Percentiles rank a stretch among this genome's conserved stretches.
These are phyloP conservation scores for Heliconius cydno DNA, from an alignment of 2,888 invertebrate genomes.

Conservation along the genomic window DNA sequence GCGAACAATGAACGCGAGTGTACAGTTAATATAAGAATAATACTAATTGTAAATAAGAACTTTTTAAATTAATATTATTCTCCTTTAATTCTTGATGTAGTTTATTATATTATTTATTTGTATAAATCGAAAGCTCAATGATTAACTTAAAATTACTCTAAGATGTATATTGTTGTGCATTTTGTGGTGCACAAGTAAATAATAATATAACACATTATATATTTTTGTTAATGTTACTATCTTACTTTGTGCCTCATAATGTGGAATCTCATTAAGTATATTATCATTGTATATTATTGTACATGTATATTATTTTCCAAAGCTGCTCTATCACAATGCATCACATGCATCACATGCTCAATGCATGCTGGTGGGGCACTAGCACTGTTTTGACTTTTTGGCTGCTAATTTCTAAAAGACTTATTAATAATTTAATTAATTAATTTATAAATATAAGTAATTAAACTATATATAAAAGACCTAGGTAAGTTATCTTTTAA, in stretches of 20 bases:
- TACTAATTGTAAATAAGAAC: conserved; percentile 59
- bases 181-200: conserved; percentile 74
- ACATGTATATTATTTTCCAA: conserved; percentile 49
- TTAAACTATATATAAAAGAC: neutral
- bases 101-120: conserved; percentile 78
- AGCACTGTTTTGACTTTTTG: conserved; percentile 17
- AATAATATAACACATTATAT: conserved; percentile 63
- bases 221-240: conserved; percentile 76
- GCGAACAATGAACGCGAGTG: conserved; percentile 40
- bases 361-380: conserved; percentile 44
- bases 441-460: neutral
- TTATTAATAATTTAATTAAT: conserved; percentile 2
- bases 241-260: conserved; percentile 76
- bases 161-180: conserved; percentile 71
- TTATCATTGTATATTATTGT: conserved; percentile 39
- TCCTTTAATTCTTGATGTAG: conserved; percentile 61
- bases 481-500: conserved; percentile 3
- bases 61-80: conserved; percentile 58
- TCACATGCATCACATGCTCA: conserved; percentile 47
- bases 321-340: conserved; percentile 63
- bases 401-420: conserved; percentile 8
- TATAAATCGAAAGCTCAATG: conserved; percentile 83
- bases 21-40: conserved; percentile 53
- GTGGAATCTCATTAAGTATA: conserved; percentile 73
- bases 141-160: conserved; percentile 80